Base-by-base conservation (phyloP, 2,113 vertebrate genomes). In the Callipepla californica region DNA sequence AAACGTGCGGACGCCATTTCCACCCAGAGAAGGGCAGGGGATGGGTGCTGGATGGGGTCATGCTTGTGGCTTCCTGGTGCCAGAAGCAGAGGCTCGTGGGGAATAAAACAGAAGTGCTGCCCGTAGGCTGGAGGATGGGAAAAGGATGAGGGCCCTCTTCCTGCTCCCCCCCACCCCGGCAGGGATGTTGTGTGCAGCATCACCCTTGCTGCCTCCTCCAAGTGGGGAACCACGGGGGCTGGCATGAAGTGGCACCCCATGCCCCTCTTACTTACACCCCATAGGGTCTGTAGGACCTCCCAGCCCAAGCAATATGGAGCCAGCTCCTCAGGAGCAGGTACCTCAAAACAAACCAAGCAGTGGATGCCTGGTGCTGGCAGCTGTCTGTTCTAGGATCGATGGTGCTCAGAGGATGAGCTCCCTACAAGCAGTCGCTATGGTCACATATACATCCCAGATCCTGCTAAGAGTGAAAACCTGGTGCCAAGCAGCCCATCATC, bases 401-500 rank as follows among this genome's bases (percentile, higher is more conserved):
- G 2, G 53, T 38, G 38, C 53, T 32, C 12, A 22, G 72, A 80
- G 36, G 45, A 47, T 75, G 40, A 93, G 38, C 51, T 63, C 47
- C 70, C 44, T 57, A 62, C 0, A 2, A 14, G 23, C 16, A 87
- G 69, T n/a, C 18, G 80, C 74, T 38, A 30, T 10, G 23, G 23
- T 62, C 61, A 40, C 36, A 38, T 18, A 62, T 18, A 62, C 61
- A 62, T 73, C 87, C 80, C 87, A 84, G 72, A 92, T 65, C 16
- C 90, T 92, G 94, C 93, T 85, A 92, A 95, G 45, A 94, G 63
- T 53, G 23, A 51, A 61, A 70, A 58, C 87, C 67, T 0, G 3
- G 81, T 0, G 72, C 93, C 95, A 94, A 96, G 51, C 68, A 92
- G 74, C 90, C 87, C 69, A 4, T 94, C 94, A 96, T 81, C 19